A percentile compares a stretch with the other conserved stretches of the same genome.
Conservation (phyloP, 2,797 vertebrate species). For the Hybognathus amarus region DNA sequence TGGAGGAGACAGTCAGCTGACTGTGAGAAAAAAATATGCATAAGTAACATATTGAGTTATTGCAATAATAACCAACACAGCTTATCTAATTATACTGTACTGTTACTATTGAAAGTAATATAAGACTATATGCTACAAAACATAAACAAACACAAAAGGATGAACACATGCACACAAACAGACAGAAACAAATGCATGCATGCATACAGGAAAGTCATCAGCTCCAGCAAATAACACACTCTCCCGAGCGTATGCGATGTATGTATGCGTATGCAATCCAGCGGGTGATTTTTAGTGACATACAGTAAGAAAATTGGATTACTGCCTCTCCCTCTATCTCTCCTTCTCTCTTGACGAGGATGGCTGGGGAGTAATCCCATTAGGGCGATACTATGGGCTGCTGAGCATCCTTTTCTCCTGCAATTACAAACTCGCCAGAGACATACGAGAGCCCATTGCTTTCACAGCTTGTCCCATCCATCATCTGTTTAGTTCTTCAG, state of each 20-base stretch:
- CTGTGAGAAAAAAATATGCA: not conserved
- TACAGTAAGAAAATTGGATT: slow-evolving; percentile 74
- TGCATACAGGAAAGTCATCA: slow-evolving; percentile 16
- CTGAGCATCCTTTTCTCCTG: slow-evolving; percentile 91
- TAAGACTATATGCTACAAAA: not conserved
- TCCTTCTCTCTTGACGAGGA: slow-evolving; percentile 76
- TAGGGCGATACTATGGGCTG: slow-evolving; percentile 90
- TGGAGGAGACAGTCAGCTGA: not conserved
- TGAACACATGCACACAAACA: not conserved
- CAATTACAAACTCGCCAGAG: slow-evolving; percentile 94
- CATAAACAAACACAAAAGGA: slow-evolving; percentile 6
- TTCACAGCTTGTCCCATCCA: slow-evolving; percentile 86
- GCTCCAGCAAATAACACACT: not conserved
- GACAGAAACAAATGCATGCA: not conserved
- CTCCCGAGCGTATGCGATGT: not conserved
- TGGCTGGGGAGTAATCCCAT: slow-evolving; percentile 92
- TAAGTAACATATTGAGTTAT: not conserved
- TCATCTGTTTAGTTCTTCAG: slow-evolving; percentile 90
- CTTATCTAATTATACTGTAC: not conserved
- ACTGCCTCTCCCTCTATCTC: slow-evolving; percentile 68
- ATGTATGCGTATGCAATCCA: slow-evolving; percentile 41
- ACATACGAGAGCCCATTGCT: slow-evolving; percentile 88
- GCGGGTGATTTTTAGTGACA: slow-evolving; percentile 59
- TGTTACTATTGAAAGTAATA: not conserved
- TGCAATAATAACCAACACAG: not conserved